Conservation (phyloP, 2,797 vertebrate genomes). For the Meriones psammophilus region DNA sequence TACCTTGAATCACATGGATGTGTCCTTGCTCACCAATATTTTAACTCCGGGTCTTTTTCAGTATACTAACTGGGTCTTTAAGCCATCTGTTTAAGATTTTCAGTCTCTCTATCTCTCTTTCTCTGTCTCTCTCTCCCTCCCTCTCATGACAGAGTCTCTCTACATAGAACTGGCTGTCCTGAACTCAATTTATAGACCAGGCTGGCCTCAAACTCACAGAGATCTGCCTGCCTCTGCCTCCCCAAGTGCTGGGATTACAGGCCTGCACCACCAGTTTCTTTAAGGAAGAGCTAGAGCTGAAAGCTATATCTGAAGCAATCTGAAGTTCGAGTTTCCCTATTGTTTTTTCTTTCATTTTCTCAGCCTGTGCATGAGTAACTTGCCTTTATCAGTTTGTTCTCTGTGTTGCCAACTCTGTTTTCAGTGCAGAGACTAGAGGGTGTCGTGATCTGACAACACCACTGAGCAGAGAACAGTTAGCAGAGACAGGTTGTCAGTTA, state of each 20-base stretch:
- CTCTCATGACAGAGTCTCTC: not conserved
- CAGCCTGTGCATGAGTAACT: not conserved
- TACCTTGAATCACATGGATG: not conserved
- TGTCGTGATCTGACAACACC: not conserved
- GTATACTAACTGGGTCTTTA: not conserved
- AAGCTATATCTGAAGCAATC: not conserved
- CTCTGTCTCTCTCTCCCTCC: not conserved
- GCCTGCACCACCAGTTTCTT: not conserved
- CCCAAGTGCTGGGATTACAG: not conserved
- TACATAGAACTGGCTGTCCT: not conserved
- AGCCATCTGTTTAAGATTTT: not conserved
- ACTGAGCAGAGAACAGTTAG: not conserved
- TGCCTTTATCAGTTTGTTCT: not conserved
- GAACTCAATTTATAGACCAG: no score
- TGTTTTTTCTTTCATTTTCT: not conserved
- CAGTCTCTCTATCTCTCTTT: not conserved
- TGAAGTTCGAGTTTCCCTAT: not conserved
- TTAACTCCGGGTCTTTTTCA: not conserved
- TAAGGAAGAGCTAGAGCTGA: not conserved
- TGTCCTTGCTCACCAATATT: not conserved
- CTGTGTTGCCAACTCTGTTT: not conserved
- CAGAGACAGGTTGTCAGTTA: not conserved
- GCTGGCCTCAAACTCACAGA: no score
- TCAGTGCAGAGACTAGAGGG: not conserved
- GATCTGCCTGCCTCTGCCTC: no score